Conservation (phyloP, 2,797 vertebrate genomes). For the Phrynocephalus guinanensis region DNA sequence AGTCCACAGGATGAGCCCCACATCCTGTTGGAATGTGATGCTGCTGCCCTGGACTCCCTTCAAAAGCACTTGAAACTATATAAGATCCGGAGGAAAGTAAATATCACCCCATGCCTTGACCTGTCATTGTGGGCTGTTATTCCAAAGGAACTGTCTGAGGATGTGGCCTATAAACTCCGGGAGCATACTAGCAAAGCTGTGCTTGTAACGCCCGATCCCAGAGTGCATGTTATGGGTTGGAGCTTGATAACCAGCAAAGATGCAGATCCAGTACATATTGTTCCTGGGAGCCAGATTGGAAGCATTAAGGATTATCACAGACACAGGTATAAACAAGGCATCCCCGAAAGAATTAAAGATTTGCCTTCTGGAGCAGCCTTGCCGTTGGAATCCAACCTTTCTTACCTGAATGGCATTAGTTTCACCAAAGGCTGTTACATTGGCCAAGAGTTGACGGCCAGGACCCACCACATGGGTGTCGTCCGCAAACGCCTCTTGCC, state of each 20-base stretch:
- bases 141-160: slow-evolving; percentile 48
- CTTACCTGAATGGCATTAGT: slow-evolving; percentile 94
- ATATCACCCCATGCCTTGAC: slow-evolving; percentile 77
- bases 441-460: slow-evolving; percentile 95
- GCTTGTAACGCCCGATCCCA: slow-evolving; percentile 84
- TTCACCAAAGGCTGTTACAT: slow-evolving; percentile 98
- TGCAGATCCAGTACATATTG: slow-evolving; percentile 72
- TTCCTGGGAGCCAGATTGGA: slow-evolving; percentile 78
- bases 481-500: slow-evolving; percentile 94
- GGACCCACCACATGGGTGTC: slow-evolving; percentile 94
- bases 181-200: slow-evolving; percentile 57
- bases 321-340: no score
- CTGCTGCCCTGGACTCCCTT: slow-evolving; percentile 73
- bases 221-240: slow-evolving; percentile 90
- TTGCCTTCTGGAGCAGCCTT: slow-evolving; percentile 90
- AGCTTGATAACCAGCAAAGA: slow-evolving; percentile 83
- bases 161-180: slow-evolving; percentile 5
- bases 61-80: slow-evolving; percentile 88
- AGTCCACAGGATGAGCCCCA: slow-evolving; percentile 57
- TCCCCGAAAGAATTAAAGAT: slow-evolving; percentile 91
- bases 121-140: slow-evolving; percentile 88
- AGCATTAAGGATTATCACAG: slow-evolving; percentile 84
- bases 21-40: slow-evolving; percentile 91
- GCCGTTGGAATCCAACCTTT: slow-evolving; percentile 93
- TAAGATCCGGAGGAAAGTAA: slow-evolving; percentile 89